A percentile compares a stretch with the other conserved stretches of the same genome.
These are phyloP conservation scores for Emys orbicularis DNA, from an alignment of 2,797 vertebrate species.

Conservation along the genomic window DNA sequence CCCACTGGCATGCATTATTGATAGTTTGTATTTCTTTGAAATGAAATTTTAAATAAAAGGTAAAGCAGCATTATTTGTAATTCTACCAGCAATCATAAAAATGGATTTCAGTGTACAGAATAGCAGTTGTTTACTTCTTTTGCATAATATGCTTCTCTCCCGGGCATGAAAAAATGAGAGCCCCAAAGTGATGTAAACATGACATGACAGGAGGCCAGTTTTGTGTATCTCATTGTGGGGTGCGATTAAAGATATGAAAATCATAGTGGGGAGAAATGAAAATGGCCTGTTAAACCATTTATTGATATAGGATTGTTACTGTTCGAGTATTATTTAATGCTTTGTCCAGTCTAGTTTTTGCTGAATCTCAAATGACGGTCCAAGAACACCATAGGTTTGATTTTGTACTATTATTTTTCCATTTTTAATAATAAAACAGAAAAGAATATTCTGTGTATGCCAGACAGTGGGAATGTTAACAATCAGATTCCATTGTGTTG, in stretches of 20 bases:
- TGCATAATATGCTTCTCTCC: background rate
- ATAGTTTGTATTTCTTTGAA: background rate
- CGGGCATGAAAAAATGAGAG: background rate
- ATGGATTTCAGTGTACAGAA: background rate
- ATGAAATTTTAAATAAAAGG: background rate
- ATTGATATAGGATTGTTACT: background rate
- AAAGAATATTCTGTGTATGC: background rate
- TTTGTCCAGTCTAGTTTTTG: background rate
- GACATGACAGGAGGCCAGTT: background rate
- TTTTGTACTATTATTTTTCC: background rate
- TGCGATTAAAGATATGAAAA: background rate
- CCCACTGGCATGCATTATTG: accelerated
- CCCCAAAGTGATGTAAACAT: background rate
- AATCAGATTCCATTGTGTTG: background rate
- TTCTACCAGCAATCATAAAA: background rate
- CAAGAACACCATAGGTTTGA: background rate
- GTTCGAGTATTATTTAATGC: background rate
- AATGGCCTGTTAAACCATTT: background rate
- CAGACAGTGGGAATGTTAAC: background rate
- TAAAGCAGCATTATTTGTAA: background rate
- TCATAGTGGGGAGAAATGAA: background rate
- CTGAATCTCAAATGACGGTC: background rate
- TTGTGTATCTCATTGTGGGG: background rate
- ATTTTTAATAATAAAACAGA: background rate
- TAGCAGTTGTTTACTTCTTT: background rate